Evolutionary conservation across 92 coral and sea anemone genomes (phyloP).

Genomic region (Porites evermanni): DNA sequence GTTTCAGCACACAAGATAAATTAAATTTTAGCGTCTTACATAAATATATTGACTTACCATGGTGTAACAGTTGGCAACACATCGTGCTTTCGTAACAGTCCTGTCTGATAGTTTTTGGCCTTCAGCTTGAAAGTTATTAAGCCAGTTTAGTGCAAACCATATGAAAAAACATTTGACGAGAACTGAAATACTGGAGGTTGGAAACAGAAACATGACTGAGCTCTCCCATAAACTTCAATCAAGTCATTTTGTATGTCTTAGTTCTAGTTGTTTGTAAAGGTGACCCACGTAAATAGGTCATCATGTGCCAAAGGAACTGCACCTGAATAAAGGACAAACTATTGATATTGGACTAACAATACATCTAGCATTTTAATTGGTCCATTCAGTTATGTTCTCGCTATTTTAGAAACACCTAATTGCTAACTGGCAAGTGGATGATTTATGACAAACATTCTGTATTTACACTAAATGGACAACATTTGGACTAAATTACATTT

Average conservation of each 20-base stretch:
- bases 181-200: neutral
- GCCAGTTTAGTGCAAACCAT: constrained; percentile 3
- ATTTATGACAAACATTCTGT: no score
- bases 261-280: neutral
- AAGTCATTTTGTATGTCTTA: neutral
- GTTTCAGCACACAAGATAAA: no score
- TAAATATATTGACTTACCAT: constrained; percentile 25
- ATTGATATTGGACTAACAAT: no score
- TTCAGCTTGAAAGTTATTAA: neutral
- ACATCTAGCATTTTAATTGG: no score
- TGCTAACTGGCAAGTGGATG: no score
- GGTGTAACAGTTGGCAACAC: constrained; percentile 66
- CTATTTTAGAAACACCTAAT: no score
- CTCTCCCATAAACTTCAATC: neutral
- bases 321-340: no score
- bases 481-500: no score
- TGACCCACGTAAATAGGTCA: neutral
- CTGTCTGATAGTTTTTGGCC: no score
- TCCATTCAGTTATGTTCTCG: no score
- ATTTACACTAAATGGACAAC: no score
- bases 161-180: neutral
- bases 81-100: constrained; percentile 50
- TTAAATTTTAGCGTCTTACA: neutral
- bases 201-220: neutral
- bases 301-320: no score